These are phyloP conservation scores for Mohoua ochrocephala DNA, from an alignment of 2,113 vertebrate genomes.

Conservation along the genomic window DNA sequence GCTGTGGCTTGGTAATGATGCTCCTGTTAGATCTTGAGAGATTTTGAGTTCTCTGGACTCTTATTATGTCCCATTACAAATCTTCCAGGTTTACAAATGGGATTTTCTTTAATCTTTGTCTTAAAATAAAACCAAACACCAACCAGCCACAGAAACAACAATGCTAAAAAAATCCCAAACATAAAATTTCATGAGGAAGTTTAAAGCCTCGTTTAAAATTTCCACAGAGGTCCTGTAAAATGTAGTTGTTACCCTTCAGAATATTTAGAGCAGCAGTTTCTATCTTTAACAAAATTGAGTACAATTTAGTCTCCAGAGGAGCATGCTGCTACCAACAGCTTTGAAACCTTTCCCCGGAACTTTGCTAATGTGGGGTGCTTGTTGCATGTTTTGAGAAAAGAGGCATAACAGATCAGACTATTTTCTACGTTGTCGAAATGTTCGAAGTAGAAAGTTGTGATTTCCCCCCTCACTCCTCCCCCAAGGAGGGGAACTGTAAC, in stretches of 20 bases:
- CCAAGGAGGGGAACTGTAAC: not conserved
- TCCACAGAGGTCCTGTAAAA: not conserved
- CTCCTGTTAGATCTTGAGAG: not conserved
- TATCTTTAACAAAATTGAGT: not conserved
- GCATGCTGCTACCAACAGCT: not conserved
- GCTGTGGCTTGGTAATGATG: not conserved
- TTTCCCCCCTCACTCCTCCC: not conserved
- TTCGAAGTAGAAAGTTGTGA: not conserved
- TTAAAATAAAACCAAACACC: not conserved
- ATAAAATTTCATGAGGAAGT: not conserved
- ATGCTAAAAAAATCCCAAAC: not conserved
- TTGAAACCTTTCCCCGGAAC: not conserved
- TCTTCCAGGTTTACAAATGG: not conserved
- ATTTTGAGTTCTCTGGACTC: not conserved
- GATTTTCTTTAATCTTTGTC: not conserved
- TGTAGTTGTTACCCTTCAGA: not conserved
- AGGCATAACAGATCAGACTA: not conserved
- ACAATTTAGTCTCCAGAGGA: not conserved
- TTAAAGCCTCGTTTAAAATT: not conserved
- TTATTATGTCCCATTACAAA: not conserved
- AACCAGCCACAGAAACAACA: not conserved
- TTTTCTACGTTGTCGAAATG: rapidly evolving
- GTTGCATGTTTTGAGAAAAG: not conserved
- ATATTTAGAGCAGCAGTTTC: not conserved
- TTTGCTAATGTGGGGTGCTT: not conserved